Percentiles rank a stretch among this genome's conserved stretches.
Evolutionary conservation across 1,140 invertebrate genomes (phyloP).

Genomic region (Drosophila nasuta): DNA sequence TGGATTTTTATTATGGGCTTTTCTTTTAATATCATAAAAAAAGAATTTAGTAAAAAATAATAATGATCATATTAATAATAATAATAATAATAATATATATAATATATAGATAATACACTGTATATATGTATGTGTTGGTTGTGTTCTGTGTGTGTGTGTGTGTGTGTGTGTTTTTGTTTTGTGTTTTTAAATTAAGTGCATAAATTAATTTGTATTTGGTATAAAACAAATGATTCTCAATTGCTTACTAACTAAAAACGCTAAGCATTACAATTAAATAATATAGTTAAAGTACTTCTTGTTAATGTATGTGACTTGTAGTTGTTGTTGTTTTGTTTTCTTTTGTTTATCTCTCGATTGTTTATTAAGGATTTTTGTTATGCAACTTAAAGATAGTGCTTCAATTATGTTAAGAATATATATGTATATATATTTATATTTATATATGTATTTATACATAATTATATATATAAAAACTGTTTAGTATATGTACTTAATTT

Average conservation of each 20-base stretch:
- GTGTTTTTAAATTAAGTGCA: conserved; percentile 56
- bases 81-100: conserved; percentile 62
- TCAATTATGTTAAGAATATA: conserved; percentile 22
- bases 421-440: conserved; percentile 11
- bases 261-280: conserved; percentile 75
- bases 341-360: conserved; percentile 7
- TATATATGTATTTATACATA: conserved; percentile 19
- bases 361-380: conserved; percentile 40
- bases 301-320: conserved; percentile 71
- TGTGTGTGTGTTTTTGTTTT: conserved; percentile 41
- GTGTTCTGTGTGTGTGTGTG: conserved; percentile 44
- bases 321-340: conserved; percentile 55
- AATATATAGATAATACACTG: conserved; percentile 70
- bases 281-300: conserved; percentile 55
- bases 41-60: conserved; percentile 35
- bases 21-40: conserved; percentile 36
- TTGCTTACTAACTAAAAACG: conserved; percentile 58
- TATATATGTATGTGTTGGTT: conserved; percentile 46
- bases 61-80: conserved; percentile 34
- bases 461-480: conserved; percentile 15
- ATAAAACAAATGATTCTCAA: conserved; percentile 73
- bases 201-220: conserved; percentile 70
- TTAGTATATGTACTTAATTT: conserved; percentile 51
- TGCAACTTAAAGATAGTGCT: conserved; percentile 32
- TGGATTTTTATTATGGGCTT: conserved; percentile 42